phyloP scores from a whole-genome alignment of 2,888 invertebrate species.

The Troides aeacus region DNA sequence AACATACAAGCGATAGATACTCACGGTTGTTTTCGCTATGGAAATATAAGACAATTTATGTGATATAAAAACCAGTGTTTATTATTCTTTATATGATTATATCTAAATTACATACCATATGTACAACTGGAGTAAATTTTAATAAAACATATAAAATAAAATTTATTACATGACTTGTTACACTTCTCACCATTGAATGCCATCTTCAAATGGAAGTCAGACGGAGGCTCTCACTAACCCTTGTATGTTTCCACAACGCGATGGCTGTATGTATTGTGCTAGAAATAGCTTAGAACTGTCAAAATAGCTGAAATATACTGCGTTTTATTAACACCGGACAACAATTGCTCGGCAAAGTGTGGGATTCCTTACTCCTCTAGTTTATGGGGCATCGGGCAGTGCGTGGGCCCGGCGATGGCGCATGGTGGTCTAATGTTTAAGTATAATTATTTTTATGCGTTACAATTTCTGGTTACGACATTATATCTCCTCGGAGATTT shows the following conservation, averaged over 20 bases:
- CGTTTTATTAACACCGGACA: slow-evolving; percentile 76
- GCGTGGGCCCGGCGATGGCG: slow-evolving; percentile 60
- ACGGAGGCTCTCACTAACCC: neutral
- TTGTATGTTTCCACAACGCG: slow-evolving; percentile 4
- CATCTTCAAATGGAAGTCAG: no score
- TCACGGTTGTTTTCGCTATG: no score
- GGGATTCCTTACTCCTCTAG: slow-evolving; percentile 71
- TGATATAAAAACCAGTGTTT: no score
- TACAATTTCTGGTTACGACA: slow-evolving; percentile 25
- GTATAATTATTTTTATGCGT: slow-evolving; percentile 50
- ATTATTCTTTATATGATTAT: no score
- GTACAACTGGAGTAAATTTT: no score
- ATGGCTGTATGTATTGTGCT: slow-evolving; percentile 52
- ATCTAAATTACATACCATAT: no score
- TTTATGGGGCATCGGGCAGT: slow-evolving; percentile 61
- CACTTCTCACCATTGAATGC: no score
- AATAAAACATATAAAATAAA: no score
- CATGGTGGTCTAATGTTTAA: slow-evolving; percentile 57
- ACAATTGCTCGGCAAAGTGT: slow-evolving; percentile 73
- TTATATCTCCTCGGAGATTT: slow-evolving; percentile 29
- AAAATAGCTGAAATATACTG: slow-evolving; percentile 77
- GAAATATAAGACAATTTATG: no score
- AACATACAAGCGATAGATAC: no score
- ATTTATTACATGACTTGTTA: no score
- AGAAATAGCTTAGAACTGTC: slow-evolving; percentile 74